phyloP scores from a whole-genome alignment of 2,888 invertebrate species.

The Linnaemya tessellans region DNA sequence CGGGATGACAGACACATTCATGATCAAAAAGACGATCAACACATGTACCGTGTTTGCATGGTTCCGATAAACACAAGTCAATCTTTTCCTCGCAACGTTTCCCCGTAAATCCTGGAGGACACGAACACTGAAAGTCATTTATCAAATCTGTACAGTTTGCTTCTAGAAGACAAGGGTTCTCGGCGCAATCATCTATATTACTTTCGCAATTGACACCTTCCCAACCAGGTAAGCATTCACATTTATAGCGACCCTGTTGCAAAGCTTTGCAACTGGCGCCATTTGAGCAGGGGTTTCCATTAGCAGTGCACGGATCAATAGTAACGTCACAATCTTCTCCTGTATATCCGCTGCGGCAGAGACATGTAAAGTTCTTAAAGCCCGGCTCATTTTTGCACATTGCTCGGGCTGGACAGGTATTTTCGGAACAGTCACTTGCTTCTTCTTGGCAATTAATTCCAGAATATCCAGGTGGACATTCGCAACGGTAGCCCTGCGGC shows the following conservation, averaged over 20 bases:
- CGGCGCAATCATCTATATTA: constrained; percentile 97
- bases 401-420: constrained; percentile 96
- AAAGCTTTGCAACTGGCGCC: constrained; percentile 94
- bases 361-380: constrained; percentile 93
- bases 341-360: constrained; percentile 97
- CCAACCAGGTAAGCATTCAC: constrained; percentile 98
- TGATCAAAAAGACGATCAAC: constrained; percentile 94
- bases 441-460: constrained; percentile 98
- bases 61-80: constrained; percentile 93
- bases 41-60: constrained; percentile 97
- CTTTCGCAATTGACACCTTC: constrained; percentile 97
- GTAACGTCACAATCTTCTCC: constrained; percentile 96
- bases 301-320: constrained; percentile 94
- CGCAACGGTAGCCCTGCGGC: constrained; percentile 95
- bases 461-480: constrained; percentile 93
- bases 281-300: constrained; percentile 95
- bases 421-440: constrained; percentile 92
- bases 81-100: constrained; percentile 98
- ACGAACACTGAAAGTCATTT: constrained; percentile 96
- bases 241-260: constrained; percentile 96
- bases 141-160: constrained; percentile 97
- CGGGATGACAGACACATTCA: constrained; percentile 95
- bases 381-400: constrained; percentile 98
- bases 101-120: constrained; percentile 97
- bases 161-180: constrained; percentile 94